phyloP scores from a whole-genome alignment of 2,888 invertebrate genomes.

The Coecobrya sp. region DNA sequence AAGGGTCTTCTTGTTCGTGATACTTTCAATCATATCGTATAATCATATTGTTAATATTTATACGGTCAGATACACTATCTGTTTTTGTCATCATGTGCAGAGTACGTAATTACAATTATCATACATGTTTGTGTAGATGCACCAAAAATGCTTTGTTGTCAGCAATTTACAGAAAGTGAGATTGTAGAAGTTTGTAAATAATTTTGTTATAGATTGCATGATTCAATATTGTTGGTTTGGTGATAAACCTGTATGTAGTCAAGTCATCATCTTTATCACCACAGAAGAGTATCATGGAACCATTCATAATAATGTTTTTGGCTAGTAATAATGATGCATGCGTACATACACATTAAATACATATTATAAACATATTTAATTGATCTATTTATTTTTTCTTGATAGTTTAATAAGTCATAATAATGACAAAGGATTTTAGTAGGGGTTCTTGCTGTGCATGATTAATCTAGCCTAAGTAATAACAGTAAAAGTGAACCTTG shows the following conservation, averaged over 20 bases:
- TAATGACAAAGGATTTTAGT: no score
- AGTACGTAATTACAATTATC: constrained; percentile 7
- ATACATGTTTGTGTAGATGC: neutral
- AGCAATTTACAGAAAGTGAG: constrained; percentile 2
- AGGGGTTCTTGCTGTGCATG: no score
- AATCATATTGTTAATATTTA: neutral
- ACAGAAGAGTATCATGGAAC: no score
- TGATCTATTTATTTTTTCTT: no score
- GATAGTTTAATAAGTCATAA: no score
- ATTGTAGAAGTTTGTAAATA: neutral
- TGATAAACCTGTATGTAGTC: neutral
- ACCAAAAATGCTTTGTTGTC: neutral
- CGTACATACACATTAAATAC: no score
- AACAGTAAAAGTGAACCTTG: no score
- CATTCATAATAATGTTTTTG: no score
- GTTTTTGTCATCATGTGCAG: neutral
- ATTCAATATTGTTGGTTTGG: neutral
- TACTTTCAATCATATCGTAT: constrained; percentile 15
- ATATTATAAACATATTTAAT: no score
- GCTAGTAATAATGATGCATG: no score
- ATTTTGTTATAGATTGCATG: neutral
- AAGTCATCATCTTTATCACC: no score
- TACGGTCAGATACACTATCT: neutral
- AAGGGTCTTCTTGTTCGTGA: neutral
- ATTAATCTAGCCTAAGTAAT: no score